A percentile compares a stretch with the other conserved stretches of the same genome.
Conservation (phyloP, 2,113 vertebrate genomes). For the Sturnira hondurensis region DNA sequence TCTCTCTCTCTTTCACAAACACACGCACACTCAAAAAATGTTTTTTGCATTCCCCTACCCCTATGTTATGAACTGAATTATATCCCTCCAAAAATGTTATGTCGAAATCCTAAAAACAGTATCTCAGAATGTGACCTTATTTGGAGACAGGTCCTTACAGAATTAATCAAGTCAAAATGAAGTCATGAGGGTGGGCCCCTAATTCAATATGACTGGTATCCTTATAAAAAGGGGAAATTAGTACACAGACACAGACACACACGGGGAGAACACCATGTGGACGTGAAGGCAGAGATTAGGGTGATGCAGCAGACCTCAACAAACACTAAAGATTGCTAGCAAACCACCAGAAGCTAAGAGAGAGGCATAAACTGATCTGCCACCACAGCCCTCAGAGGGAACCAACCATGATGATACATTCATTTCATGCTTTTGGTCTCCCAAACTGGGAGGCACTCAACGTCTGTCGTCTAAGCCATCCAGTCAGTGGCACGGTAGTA, state of each 20-base stretch:
- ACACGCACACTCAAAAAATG: neutral
- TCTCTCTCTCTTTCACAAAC: neutral
- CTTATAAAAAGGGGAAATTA: neutral
- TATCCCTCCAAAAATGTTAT: neutral
- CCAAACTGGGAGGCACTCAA: neutral
- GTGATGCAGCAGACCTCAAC: neutral
- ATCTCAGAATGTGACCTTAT: neutral
- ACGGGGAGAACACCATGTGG: neutral
- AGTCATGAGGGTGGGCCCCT: neutral
- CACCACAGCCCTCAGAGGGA: neutral
- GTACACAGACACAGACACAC: neutral
- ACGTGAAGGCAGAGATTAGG: neutral
- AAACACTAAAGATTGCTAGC: neutral
- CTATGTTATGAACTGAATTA: neutral
- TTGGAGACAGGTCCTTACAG: neutral
- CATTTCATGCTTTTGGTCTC: neutral
- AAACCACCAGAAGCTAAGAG: neutral
- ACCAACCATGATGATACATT: neutral
- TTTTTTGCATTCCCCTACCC: neutral
- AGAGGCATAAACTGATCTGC: neutral
- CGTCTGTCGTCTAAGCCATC: neutral
- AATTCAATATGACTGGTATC: neutral
- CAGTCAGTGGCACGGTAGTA: accelerated
- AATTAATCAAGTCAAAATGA: neutral
- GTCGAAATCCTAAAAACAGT: neutral